Evolutionary conservation across 2,797 vertebrate genomes (phyloP).

Genomic region (Sebastolobus alascanus): DNA sequence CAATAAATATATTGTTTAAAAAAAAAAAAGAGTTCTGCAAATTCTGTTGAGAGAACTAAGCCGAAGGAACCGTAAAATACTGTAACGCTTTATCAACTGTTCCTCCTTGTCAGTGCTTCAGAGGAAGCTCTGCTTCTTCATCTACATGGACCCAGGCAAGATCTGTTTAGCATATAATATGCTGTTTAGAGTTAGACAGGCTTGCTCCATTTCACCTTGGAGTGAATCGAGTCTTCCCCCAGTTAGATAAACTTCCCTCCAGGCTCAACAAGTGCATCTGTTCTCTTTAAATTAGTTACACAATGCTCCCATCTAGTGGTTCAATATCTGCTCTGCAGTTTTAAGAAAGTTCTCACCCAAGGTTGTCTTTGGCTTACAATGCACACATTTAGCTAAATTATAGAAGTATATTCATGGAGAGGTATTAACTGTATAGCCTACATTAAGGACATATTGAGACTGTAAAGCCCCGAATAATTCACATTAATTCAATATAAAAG

Average conservation of each 20-base stretch:
- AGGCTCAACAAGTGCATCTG: neutral
- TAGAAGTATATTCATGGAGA: neutral
- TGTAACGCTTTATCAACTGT: neutral
- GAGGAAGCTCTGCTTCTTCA: neutral
- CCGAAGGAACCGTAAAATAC: neutral
- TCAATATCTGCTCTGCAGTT: constrained; percentile 2
- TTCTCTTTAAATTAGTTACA: neutral
- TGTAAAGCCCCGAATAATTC: neutral
- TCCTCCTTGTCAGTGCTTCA: neutral
- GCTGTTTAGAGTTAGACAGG: neutral
- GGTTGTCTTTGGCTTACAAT: neutral
- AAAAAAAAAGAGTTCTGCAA: neutral
- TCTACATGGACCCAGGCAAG: neutral
- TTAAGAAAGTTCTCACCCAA: neutral
- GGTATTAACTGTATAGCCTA: neutral
- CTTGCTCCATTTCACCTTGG: neutral
- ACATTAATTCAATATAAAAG: neutral
- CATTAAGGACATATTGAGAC: neutral
- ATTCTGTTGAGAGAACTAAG: neutral
- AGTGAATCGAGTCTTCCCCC: neutral
- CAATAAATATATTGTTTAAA: too few relatives aligned
- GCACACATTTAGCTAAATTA: neutral
- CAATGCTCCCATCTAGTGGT: constrained; percentile 51
- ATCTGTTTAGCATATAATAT: neutral
- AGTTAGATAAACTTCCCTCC: neutral